Conservation (phyloP, 2,888 invertebrate genomes). For the Limnephilus lunatus region DNA sequence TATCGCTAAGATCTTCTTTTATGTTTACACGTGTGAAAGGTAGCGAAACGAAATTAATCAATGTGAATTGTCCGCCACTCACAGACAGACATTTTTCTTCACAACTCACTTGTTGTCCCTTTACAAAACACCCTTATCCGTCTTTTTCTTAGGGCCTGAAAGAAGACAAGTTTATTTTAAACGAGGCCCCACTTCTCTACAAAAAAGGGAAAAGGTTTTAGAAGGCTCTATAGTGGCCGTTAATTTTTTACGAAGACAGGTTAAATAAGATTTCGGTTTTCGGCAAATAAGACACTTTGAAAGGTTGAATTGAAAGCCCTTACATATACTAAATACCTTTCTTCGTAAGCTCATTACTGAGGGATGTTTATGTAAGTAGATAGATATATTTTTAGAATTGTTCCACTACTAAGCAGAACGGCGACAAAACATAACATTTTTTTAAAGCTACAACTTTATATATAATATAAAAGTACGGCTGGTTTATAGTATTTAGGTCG, state of each 20-base stretch:
- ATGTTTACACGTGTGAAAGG: conserved; percentile 11
- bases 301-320: background rate
- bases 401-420: no score
- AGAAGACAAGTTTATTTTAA: conserved; percentile 21
- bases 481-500: no score
- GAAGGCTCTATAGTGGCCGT: background rate
- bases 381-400: background rate
- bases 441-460: no score
- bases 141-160: conserved; percentile 8
- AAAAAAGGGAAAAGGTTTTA: conserved; percentile 10
- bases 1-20: background rate
- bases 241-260: conserved; percentile 2
- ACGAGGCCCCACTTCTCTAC: background rate
- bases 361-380: background rate
- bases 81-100: conserved; percentile 9
- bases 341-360: background rate
- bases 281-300: background rate
- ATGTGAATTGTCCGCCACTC: conserved; percentile 20
- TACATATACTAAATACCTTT: background rate
- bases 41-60: conserved; percentile 36
- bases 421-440: no score
- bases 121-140: conserved; percentile 20
- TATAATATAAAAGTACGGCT: no score
- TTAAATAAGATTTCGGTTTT: conserved; percentile 2
- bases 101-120: conserved; percentile 28